A percentile compares a stretch with the other conserved stretches of the same genome.
Conservation (phyloP, 2,797 vertebrate genomes). For the Sebastes goodei region DNA sequence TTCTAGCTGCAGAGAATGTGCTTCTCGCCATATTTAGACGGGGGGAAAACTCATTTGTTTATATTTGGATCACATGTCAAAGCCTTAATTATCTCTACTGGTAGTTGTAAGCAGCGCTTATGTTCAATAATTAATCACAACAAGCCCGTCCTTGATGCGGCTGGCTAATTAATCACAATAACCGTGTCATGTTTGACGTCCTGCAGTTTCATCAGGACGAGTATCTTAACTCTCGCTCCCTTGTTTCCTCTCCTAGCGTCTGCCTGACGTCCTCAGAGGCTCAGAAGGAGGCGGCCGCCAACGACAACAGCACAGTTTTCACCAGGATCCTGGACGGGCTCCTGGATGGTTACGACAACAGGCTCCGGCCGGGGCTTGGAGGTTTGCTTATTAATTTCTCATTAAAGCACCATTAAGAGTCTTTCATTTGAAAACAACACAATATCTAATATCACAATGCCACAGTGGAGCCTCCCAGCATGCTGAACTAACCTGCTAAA, state of each 20-base stretch:
- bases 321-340: slow-evolving; percentile 93
- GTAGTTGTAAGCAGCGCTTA: slow-evolving; percentile 37
- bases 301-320: slow-evolving; percentile 92
- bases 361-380: slow-evolving; percentile 91
- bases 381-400: slow-evolving; percentile 70
- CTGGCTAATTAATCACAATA: slow-evolving; percentile 50
- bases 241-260: slow-evolving; percentile 34
- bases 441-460: not conserved
- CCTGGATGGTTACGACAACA: slow-evolving; percentile 92
- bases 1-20: not conserved
- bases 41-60: slow-evolving; percentile 45
- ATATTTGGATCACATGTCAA: slow-evolving; percentile 38
- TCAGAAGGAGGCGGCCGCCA: slow-evolving; percentile 59
- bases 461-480: not conserved
- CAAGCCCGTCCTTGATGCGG: slow-evolving; percentile 24
- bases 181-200: slow-evolving; percentile 19
- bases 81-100: slow-evolving; percentile 52
- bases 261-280: slow-evolving; percentile 54
- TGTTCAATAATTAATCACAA: slow-evolving; percentile 62
- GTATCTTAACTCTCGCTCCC: not conserved
- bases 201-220: not conserved
- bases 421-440: not conserved
- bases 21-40: slow-evolving; percentile 6
- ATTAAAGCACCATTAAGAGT: not conserved
- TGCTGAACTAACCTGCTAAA: not conserved